Evolutionary conservation across 2,888 invertebrate genomes (phyloP).

Genomic region (Carabus problematicus): DNA sequence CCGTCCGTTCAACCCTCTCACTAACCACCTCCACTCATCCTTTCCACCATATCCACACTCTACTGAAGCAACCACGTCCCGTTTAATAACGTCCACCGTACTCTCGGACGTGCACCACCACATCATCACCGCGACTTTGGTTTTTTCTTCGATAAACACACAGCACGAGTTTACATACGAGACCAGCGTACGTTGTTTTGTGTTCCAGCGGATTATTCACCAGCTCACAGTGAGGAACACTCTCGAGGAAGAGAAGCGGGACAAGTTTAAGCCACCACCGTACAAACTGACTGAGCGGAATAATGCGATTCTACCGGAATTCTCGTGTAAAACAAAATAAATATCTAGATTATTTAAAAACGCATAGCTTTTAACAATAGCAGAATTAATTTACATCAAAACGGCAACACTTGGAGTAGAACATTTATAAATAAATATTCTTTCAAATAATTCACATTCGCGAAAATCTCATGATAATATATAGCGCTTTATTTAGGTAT

Average conservation of each 20-base stretch:
- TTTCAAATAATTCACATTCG: too few species aligned
- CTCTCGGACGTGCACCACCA: constrained; percentile 4
- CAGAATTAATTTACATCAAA: too few species aligned
- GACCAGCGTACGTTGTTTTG: constrained; percentile 1
- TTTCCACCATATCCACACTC: not conserved
- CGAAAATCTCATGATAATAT: too few species aligned
- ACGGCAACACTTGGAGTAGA: too few species aligned
- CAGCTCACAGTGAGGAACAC: not conserved
- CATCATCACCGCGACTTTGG: not conserved
- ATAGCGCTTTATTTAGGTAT: too few species aligned
- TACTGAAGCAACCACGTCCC: not conserved
- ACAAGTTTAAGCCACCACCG: not conserved
- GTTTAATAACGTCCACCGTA: constrained; percentile 10
- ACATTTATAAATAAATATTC: too few species aligned
- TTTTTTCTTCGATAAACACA: constrained; percentile 9
- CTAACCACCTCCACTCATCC: too few species aligned
- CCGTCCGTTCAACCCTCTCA: constrained; percentile 3
- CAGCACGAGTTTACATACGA: constrained; percentile 7
- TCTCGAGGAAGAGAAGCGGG: not conserved
- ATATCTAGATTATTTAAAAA: too few species aligned
- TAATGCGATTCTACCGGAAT: too few species aligned
- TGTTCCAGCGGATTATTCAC: constrained; percentile 13
- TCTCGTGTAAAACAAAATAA: too few species aligned
- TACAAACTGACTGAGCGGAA: not conserved
- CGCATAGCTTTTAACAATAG: too few species aligned